Conservation (phyloP, 2,888 invertebrate species). For the Apantesis nais region DNA sequence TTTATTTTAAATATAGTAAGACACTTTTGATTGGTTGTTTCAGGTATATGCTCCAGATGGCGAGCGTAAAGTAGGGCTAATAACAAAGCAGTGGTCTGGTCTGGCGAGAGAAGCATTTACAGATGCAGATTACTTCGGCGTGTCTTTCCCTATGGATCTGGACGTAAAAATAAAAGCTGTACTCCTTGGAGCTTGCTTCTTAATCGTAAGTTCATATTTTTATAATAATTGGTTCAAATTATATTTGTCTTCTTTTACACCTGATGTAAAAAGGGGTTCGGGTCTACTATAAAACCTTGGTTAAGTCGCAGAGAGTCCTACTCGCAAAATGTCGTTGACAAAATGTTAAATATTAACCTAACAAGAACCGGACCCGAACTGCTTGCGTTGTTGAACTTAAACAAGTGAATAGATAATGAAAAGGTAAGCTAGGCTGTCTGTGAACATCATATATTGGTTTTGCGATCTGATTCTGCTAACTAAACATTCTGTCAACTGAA, state of each 20-base stretch:
- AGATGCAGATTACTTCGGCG: slow-evolving; percentile 95
- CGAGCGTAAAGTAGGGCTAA: slow-evolving; percentile 91
- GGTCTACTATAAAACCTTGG: too few relatives aligned
- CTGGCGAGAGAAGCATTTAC: slow-evolving; percentile 93
- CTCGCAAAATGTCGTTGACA: too few relatives aligned
- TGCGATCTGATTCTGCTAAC: too few relatives aligned
- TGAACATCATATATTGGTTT: too few relatives aligned
- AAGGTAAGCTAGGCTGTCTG: too few relatives aligned
- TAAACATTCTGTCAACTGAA: too few relatives aligned
- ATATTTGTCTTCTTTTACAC: not conserved
- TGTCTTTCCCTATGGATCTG: slow-evolving; percentile 95
- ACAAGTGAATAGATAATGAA: too few relatives aligned
- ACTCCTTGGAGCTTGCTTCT: slow-evolving; percentile 91
- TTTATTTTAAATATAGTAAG: not conserved
- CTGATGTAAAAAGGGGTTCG: not conserved
- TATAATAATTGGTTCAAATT: not conserved
- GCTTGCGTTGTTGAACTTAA: too few relatives aligned
- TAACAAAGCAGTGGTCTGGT: slow-evolving; percentile 96
- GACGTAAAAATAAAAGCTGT: slow-evolving; percentile 94
- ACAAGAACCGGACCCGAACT: too few relatives aligned
- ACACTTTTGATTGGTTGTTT: slow-evolving; percentile 30
- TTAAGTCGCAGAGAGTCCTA: too few relatives aligned
- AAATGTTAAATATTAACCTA: too few relatives aligned
- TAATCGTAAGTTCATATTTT: slow-evolving; percentile 88
- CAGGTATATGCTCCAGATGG: slow-evolving; percentile 92